These are phyloP conservation scores for Porites divaricata DNA, from an alignment of 92 coral and sea anemone species.

Conservation along the genomic window DNA sequence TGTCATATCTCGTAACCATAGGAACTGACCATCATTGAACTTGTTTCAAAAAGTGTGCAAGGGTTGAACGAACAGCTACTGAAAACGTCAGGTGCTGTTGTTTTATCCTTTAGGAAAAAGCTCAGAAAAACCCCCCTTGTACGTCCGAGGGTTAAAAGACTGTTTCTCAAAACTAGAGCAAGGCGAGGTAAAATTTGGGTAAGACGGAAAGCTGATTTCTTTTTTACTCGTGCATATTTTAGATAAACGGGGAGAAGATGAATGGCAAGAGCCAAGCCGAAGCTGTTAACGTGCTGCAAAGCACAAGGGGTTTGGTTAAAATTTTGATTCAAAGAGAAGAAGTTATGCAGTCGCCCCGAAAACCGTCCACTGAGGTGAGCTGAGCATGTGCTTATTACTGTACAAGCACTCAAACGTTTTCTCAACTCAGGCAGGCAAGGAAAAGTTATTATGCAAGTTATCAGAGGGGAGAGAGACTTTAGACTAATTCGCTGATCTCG, in stretches of 20 bases:
- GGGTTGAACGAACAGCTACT: no score
- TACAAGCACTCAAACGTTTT: no score
- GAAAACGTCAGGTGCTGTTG: no score
- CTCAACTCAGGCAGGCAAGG: not conserved
- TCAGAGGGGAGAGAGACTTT: no score
- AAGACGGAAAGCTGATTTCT: not conserved
- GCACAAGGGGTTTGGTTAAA: conserved; percentile 90
- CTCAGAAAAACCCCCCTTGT: no score
- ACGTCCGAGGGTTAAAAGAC: not conserved
- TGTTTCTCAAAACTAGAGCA: not conserved
- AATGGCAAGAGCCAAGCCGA: conserved; percentile 93
- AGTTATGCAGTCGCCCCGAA: conserved; percentile 68
- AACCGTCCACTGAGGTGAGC: conserved; percentile 78
- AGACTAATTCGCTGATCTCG: no score
- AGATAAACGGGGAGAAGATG: conserved; percentile 93
- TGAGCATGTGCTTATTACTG: not conserved
- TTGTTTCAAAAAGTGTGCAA: no score
- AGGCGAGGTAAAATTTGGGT: not conserved
- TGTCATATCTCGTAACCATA: no score
- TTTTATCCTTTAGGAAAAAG: no score
- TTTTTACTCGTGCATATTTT: not conserved
- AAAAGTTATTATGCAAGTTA: no score
- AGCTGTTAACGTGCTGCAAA: conserved; percentile 87
- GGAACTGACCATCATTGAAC: no score
- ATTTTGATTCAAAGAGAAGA: conserved; percentile 89